Percentiles rank a stretch among this genome's conserved stretches.
These are phyloP conservation scores for Adelges cooleyi DNA, from an alignment of 1,140 invertebrate genomes.

Conservation along the genomic window DNA sequence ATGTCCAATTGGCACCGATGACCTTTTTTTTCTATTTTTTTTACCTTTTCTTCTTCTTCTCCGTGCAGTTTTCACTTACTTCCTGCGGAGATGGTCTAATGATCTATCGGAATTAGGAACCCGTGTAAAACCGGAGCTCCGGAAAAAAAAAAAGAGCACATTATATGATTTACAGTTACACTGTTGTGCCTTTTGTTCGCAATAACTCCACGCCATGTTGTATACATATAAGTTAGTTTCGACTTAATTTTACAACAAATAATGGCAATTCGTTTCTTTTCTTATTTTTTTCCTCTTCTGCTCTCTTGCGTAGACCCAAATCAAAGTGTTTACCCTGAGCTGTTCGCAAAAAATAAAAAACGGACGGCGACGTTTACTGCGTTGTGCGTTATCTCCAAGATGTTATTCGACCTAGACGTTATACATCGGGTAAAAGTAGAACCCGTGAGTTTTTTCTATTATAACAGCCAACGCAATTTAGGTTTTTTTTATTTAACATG, in stretches of 20 bases:
- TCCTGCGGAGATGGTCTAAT: conserved; percentile 12
- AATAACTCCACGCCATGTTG: neutral
- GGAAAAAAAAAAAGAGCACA: neutral
- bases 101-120: neutral
- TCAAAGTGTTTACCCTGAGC: neutral
- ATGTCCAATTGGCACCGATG: neutral
- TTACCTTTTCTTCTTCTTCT: neutral
- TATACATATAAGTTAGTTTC: neutral
- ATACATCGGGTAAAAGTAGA: no score
- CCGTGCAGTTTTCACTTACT: conserved; percentile 17
- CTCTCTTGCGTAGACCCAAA: neutral
- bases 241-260: conserved; percentile 11
- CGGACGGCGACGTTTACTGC: no score
- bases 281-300: no score
- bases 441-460: no score
- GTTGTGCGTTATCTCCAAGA: no score
- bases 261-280: neutral
- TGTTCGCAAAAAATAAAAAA: no score
- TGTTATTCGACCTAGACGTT: no score
- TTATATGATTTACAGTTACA: conserved; percentile 12
- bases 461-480: no score
- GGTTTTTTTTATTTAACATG: no score
- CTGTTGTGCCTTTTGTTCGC: conserved; percentile 8
- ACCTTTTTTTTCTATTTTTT: neutral
- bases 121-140: neutral